Percentiles rank a stretch among this genome's conserved stretches.
These are phyloP conservation scores for Pachycephala philippinensis DNA, from an alignment of 2,113 vertebrate genomes.

Conservation along the genomic window DNA sequence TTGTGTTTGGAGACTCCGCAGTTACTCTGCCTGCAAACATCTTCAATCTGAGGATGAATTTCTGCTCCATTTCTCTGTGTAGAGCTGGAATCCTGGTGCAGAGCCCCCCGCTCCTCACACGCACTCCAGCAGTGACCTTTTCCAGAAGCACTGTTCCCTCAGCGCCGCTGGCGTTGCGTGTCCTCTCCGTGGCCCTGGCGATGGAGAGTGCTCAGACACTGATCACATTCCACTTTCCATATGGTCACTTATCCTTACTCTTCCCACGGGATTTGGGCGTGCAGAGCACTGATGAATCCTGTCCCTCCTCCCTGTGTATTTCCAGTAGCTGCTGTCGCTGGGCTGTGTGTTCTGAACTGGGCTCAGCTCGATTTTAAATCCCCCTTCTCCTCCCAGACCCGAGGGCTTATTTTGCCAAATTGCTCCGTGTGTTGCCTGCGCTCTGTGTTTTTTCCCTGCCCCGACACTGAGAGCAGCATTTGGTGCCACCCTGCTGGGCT, in stretches of 20 bases:
- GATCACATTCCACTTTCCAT: background rate
- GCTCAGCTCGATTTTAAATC: background rate
- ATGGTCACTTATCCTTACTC: background rate
- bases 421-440: background rate
- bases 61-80: fast-evolving
- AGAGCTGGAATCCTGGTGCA: background rate
- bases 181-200: background rate
- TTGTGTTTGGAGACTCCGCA: background rate
- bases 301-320: background rate
- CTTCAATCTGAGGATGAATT: background rate
- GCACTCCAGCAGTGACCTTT: background rate
- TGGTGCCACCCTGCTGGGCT: background rate
- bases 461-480: background rate
- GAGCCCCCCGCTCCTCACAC: background rate
- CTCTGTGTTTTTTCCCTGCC: background rate
- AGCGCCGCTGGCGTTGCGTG: fast-evolving
- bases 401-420: background rate
- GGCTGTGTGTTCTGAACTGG: background rate
- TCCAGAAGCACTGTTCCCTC: background rate
- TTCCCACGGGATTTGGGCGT: fast-evolving
- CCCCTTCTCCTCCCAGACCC: background rate
- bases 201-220: background rate
- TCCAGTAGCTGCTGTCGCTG: fast-evolving
- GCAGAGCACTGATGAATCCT: fast-evolving
- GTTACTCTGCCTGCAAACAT: background rate